Percentiles rank a stretch among this genome's conserved stretches.
Evolutionary conservation across 1,140 invertebrate genomes (phyloP).

Genomic region (Chionoecetes opilio): DNA sequence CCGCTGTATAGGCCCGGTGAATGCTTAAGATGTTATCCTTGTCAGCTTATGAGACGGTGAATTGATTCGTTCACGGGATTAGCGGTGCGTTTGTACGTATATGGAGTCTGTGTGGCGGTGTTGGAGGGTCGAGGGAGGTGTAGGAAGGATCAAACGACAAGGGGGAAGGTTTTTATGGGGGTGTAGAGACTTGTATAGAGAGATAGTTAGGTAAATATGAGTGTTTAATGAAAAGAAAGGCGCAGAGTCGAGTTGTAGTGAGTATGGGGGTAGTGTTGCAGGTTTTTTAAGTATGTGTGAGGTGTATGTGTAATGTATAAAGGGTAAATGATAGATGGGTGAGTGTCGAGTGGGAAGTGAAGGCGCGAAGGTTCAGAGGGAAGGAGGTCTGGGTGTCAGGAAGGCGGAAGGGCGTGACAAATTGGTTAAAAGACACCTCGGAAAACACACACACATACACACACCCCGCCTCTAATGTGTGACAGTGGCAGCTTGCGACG

Average conservation of each 20-base stretch:
- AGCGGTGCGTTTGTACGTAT: background rate
- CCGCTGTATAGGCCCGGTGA: background rate
- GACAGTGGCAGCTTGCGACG: background rate
- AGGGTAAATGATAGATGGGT: too few species aligned
- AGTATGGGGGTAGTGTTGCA: too few species aligned
- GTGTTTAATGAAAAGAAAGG: too few species aligned
- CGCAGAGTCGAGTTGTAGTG: too few species aligned
- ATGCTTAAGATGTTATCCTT: slow-evolving; percentile 40
- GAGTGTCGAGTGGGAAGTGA: too few species aligned
- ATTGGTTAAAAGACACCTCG: slow-evolving; percentile 3
- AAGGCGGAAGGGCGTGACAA: background rate
- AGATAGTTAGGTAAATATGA: too few species aligned
- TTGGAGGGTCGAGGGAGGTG: background rate
- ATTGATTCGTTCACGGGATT: slow-evolving; percentile 50
- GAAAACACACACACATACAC: background rate
- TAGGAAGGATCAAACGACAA: too few species aligned
- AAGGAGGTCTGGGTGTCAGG: background rate
- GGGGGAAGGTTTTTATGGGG: too few species aligned
- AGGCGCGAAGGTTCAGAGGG: too few species aligned
- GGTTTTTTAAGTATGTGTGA: too few species aligned
- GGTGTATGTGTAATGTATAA: too few species aligned
- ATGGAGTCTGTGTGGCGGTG: background rate
- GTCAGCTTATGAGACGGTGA: background rate
- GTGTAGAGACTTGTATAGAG: too few species aligned
- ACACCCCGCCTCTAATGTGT: background rate